phyloP scores from a whole-genome alignment of 2,113 vertebrate genomes.

The Athene noctua region DNA sequence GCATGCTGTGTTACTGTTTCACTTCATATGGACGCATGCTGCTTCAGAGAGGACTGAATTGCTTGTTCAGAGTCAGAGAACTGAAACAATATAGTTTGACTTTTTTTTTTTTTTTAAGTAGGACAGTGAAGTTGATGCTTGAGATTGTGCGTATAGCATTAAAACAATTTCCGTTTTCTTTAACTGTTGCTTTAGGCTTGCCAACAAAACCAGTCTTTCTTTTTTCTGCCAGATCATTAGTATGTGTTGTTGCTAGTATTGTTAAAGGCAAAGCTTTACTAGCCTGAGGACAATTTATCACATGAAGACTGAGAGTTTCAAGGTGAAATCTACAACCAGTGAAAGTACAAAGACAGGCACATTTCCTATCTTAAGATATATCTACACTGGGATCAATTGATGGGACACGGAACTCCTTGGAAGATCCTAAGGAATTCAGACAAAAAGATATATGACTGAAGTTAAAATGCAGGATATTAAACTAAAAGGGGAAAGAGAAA shows the following conservation, averaged over 20 bases:
- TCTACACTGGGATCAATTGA: background rate
- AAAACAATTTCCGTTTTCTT: background rate
- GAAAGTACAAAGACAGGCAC: background rate
- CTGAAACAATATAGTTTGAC: background rate
- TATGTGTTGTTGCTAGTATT: background rate
- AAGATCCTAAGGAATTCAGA: background rate
- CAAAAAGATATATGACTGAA: background rate
- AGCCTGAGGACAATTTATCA: slow-evolving; percentile 30
- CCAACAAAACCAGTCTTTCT: background rate
- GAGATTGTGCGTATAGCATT: background rate
- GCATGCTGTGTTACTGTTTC: background rate
- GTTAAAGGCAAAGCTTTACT: background rate
- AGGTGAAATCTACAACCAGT: slow-evolving; percentile 29
- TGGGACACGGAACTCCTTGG: background rate
- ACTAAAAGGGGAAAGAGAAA: background rate
- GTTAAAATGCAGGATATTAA: background rate
- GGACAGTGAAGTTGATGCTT: background rate
- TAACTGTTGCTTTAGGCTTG: background rate
- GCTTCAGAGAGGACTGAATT: background rate
- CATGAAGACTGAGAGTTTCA: slow-evolving; percentile 2
- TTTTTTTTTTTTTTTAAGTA: background rate
- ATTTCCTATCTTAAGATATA: background rate
- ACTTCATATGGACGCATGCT: background rate
- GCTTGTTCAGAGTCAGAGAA: background rate
- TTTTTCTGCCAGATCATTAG: background rate